These are phyloP conservation scores for Phrynosoma blainvillii DNA, from an alignment of 2,113 vertebrate genomes.

Conservation along the genomic window DNA sequence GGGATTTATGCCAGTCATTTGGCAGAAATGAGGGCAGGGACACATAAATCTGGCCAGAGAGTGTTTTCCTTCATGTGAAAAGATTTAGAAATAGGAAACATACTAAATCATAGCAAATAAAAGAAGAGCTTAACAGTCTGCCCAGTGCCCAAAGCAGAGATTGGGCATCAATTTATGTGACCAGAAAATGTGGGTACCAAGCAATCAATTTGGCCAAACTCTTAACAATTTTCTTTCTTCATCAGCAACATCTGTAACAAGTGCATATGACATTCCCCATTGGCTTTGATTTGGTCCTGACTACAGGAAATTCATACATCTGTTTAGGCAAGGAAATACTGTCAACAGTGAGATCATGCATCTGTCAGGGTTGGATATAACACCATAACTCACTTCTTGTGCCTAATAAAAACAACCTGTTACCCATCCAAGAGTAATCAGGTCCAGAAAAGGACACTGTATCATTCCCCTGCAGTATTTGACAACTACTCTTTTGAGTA, in stretches of 20 bases:
- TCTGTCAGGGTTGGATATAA: background rate
- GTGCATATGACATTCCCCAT: background rate
- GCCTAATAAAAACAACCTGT: background rate
- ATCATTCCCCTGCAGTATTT: background rate
- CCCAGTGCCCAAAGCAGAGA: background rate
- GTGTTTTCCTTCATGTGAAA: slow-evolving; percentile 31
- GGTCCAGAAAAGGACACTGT: background rate
- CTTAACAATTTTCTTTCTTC: background rate
- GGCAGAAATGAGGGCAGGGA: slow-evolving; percentile 35
- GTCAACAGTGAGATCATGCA: background rate
- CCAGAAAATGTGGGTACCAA: background rate
- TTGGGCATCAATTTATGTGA: background rate
- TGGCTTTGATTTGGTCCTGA: background rate
- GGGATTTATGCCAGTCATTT: background rate
- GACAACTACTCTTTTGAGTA: background rate
- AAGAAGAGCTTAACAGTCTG: background rate
- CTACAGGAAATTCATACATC: background rate
- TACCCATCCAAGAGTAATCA: background rate
- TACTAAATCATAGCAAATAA: background rate
- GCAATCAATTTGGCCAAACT: background rate
- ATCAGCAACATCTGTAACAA: background rate
- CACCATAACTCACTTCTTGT: background rate
- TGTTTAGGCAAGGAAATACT: background rate
- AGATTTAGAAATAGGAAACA: slow-evolving; percentile 34
- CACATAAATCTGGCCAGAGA: slow-evolving; percentile 16